phyloP scores from a whole-genome alignment of 2,797 vertebrate species.

The Botia almorhae region DNA sequence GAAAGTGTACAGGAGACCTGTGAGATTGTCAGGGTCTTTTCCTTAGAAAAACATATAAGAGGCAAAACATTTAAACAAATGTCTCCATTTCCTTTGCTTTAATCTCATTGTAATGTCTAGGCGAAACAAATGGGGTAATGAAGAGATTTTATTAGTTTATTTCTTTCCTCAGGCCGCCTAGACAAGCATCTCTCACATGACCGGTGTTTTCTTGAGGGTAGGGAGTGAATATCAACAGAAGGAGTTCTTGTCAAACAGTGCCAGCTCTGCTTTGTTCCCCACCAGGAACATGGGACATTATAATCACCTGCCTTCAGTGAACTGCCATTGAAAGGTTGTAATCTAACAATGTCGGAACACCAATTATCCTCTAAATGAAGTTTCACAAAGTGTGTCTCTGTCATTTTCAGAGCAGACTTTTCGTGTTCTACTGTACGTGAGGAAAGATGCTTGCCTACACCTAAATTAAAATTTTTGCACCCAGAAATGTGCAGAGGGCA shows the following conservation, averaged over 20 bases:
- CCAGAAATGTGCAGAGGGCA: conserved; percentile 53
- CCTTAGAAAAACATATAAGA: too few species aligned
- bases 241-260: conserved; percentile 57
- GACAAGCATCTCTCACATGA: conserved; percentile 16
- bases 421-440: conserved; percentile 54
- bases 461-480: conserved; percentile 11
- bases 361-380: conserved; percentile 62
- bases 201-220: conserved; percentile 23
- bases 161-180: background rate
- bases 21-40: too few species aligned
- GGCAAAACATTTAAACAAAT: background rate
- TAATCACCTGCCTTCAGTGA: conserved; percentile 59
- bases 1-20: too few species aligned
- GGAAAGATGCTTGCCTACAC: conserved; percentile 58
- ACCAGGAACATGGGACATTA: conserved; percentile 63
- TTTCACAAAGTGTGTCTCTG: conserved; percentile 60
- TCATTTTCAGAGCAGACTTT: conserved; percentile 48
- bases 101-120: background rate
- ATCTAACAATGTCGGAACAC: conserved; percentile 55
- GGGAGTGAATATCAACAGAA: conserved; percentile 11
- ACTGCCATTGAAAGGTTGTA: conserved; percentile 54
- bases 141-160: background rate
- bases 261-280: conserved; percentile 60
- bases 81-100: background rate
- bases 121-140: background rate